Percentiles rank a stretch among this genome's conserved stretches.
Conservation (phyloP, 1,140 invertebrate species). For the Danaus melanippus region DNA sequence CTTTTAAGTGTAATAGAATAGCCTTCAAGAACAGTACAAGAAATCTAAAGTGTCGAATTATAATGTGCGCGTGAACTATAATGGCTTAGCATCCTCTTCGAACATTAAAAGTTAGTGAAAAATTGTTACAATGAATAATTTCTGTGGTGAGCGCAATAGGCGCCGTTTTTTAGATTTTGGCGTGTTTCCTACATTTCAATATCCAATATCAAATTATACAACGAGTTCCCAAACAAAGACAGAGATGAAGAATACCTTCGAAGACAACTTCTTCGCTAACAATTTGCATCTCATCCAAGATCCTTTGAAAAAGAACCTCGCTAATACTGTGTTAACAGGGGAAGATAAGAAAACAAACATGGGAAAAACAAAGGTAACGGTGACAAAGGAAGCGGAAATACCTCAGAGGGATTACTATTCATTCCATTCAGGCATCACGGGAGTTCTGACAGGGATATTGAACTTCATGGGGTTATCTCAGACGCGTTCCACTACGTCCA, state of each 20-base stretch:
- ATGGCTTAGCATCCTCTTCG: slow-evolving; percentile 46
- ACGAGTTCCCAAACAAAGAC: slow-evolving; percentile 33
- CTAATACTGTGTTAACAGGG: slow-evolving; percentile 41
- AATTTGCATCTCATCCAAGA: slow-evolving; percentile 45
- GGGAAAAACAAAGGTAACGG: slow-evolving; percentile 20
- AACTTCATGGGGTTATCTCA: slow-evolving; percentile 43
- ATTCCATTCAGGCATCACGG: slow-evolving; percentile 32
- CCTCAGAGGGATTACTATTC: slow-evolving; percentile 25
- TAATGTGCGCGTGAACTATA: slow-evolving; percentile 42
- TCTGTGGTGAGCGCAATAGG: slow-evolving; percentile 37
- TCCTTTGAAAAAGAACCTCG: slow-evolving; percentile 52
- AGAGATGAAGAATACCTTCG: slow-evolving; percentile 35
- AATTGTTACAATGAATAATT: slow-evolving; percentile 45
- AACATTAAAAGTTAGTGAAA: slow-evolving; percentile 31
- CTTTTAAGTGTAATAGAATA: slow-evolving; percentile 33
- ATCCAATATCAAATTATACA: slow-evolving; percentile 40
- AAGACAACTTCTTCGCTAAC: slow-evolving; percentile 36
- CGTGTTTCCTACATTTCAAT: slow-evolving; percentile 28
- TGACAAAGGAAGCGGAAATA: slow-evolving; percentile 16
- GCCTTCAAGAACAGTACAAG: slow-evolving; percentile 38
- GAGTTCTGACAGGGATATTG: slow-evolving; percentile 43
- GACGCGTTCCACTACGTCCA: slow-evolving; percentile 23
- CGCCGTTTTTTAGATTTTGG: slow-evolving; percentile 31
- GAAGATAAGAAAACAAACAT: slow-evolving; percentile 28
- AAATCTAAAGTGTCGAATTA: slow-evolving; percentile 30